Conservation (phyloP, 2,113 vertebrate genomes). For the Spea multiplicata region DNA sequence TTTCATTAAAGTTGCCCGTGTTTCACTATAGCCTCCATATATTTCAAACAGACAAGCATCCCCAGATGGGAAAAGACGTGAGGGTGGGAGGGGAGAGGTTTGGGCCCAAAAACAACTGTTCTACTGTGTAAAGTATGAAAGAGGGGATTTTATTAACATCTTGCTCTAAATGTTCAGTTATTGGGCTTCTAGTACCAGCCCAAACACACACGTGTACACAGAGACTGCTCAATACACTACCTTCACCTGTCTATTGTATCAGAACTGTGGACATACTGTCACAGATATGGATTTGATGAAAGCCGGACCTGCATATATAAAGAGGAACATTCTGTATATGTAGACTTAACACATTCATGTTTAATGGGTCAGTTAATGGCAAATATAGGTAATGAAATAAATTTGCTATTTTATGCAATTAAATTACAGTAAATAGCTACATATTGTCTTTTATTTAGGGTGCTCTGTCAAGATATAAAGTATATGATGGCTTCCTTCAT, state of each 20-base stretch:
- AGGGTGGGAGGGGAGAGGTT: constrained; percentile 45
- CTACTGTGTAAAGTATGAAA: constrained; percentile 60
- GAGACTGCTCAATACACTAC: constrained; percentile 25
- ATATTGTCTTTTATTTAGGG: too few species aligned
- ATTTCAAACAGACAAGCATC: constrained; percentile 38
- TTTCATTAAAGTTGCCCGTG: constrained; percentile 46
- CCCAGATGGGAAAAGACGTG: constrained; percentile 36
- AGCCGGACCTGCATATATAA: neutral
- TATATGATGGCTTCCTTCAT: too few species aligned
- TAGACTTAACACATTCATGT: too few species aligned
- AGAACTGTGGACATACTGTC: constrained; percentile 31
- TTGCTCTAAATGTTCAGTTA: constrained; percentile 46
- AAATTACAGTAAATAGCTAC: too few species aligned
- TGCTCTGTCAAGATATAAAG: too few species aligned
- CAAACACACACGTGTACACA: constrained; percentile 38
- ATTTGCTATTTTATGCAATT: too few species aligned
- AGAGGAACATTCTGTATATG: too few species aligned
- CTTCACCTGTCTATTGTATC: constrained; percentile 46
- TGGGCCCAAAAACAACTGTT: constrained; percentile 53
- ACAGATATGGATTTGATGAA: constrained; percentile 14
- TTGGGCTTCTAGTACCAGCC: constrained; percentile 22
- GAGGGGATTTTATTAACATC: constrained; percentile 50
- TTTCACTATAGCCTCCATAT: constrained; percentile 30
- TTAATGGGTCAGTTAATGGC: too few species aligned
- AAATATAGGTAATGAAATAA: too few species aligned